Evolutionary conservation across 2,888 invertebrate species (phyloP), one percentile per base, ranked within the genome.

Genomic region (Calliopum simillimum): DNA sequence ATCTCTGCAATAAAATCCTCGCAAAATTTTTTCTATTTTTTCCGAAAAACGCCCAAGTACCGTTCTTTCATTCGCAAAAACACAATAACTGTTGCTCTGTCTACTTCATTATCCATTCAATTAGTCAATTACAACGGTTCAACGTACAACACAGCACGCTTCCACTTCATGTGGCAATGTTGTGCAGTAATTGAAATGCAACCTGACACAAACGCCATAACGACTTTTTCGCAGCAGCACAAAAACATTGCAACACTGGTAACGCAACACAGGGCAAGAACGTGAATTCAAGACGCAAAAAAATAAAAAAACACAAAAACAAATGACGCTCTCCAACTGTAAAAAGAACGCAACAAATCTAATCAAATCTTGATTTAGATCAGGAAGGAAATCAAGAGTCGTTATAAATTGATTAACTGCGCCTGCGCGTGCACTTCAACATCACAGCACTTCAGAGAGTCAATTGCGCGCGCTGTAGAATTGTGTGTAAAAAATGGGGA

Each of bases 361-460:
- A 21, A 23, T 12, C n/a, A n/a, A 49, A 79, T 80, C 80, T 79
- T 79, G 78, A 82, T 83, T 80, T 81, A 81, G 82, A 84, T 83
- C 83, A 82, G 84, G 84, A 84, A 83, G 83, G 82, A 84, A 83
- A 84, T 83, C 81, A 83, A 83, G 82, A 84, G 81, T 84, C 83
- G 82, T 82, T 83, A 81, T 81, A 83, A 67, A 84, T 84, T 83
- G 84, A 84, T 84, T 83, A 84, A 82, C 81, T 82, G 80, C 80
- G 79, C 77, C 71, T 72, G 73, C 69, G 69, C 69, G 61, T 47
- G 41, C 21, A 25, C n/a, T n/a, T n/a, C n/a, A n/a, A n/a, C n/a
- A n/a, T n/a, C 70, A 56, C 49, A 11, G 25, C 56, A 46, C 25
- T 46, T 16, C 14, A 43, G 19, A 44, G 51, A 33, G 51, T 16